Evolutionary conservation across 1,140 invertebrate species (phyloP).

Genomic region (Drosophila sturtevanti): DNA sequence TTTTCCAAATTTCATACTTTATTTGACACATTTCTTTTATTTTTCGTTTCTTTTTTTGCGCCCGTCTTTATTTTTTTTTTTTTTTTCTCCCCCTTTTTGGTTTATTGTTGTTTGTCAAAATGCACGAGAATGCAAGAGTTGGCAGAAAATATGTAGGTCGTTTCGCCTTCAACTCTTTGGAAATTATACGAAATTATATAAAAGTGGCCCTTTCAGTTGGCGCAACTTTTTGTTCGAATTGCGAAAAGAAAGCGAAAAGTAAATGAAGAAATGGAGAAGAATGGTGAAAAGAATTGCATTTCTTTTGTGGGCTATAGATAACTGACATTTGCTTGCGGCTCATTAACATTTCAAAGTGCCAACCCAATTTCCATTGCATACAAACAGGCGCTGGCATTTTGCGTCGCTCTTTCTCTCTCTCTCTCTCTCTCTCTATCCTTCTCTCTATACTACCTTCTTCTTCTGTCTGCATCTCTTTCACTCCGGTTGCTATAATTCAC

Average conservation of each 20-base stretch:
- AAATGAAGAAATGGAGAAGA: conserved; percentile 35
- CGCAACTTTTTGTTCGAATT: not conserved
- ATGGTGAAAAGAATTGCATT: conserved; percentile 46
- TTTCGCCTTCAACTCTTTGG: conserved; percentile 47
- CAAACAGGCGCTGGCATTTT: conserved; percentile 21
- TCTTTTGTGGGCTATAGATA: conserved; percentile 51
- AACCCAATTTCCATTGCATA: conserved; percentile 48
- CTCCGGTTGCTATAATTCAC: conserved; percentile 49
- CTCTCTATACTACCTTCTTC: not conserved
- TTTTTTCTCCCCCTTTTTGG: not conserved
- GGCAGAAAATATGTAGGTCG: conserved; percentile 22
- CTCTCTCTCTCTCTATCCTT: not conserved
- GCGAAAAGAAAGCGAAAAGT: not conserved
- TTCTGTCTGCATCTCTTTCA: not conserved
- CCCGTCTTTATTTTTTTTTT: not conserved
- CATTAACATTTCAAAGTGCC: conserved; percentile 72
- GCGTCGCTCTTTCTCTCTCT: not conserved
- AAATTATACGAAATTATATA: conserved; percentile 63
- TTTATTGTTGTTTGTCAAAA: conserved; percentile 9
- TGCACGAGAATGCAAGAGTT: conserved; percentile 7
- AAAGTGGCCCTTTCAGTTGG: not conserved
- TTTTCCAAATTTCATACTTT: conserved; percentile 70
- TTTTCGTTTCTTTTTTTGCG: not conserved
- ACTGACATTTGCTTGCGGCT: conserved; percentile 69
- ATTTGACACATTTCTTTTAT: conserved; percentile 70